Evolutionary conservation across 2,113 vertebrate species (phyloP).

Genomic region (Tyto alba): DNA sequence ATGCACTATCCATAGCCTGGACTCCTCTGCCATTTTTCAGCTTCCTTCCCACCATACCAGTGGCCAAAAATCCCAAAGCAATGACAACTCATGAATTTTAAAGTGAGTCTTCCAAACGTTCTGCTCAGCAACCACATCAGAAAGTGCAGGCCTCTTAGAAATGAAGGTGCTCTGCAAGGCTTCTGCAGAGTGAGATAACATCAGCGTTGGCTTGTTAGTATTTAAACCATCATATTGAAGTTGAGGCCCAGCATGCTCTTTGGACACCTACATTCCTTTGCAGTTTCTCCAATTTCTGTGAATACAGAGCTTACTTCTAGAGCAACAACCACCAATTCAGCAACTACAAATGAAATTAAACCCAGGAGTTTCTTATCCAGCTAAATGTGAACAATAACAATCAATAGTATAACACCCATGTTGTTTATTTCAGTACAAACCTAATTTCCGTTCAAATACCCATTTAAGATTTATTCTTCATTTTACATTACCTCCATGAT

Average conservation of each 20-base stretch:
- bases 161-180: background rate
- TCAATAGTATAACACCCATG: background rate
- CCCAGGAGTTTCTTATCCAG: background rate
- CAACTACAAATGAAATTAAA: background rate
- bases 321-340: background rate
- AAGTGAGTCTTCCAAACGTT: background rate
- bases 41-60: background rate
- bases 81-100: background rate
- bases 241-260: background rate
- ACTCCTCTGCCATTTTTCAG: background rate
- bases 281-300: background rate
- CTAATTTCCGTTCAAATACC: background rate
- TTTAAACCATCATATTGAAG: background rate
- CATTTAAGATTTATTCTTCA: background rate
- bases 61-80: background rate
- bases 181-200: background rate
- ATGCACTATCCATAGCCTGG: background rate
- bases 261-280: background rate
- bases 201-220: background rate
- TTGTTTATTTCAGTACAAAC: background rate
- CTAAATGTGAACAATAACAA: background rate
- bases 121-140: background rate
- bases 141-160: background rate
- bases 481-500: background rate
- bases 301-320: background rate